These are phyloP conservation scores for Hetaerina titia DNA, from an alignment of 2,888 invertebrate genomes.

Conservation along the genomic window DNA sequence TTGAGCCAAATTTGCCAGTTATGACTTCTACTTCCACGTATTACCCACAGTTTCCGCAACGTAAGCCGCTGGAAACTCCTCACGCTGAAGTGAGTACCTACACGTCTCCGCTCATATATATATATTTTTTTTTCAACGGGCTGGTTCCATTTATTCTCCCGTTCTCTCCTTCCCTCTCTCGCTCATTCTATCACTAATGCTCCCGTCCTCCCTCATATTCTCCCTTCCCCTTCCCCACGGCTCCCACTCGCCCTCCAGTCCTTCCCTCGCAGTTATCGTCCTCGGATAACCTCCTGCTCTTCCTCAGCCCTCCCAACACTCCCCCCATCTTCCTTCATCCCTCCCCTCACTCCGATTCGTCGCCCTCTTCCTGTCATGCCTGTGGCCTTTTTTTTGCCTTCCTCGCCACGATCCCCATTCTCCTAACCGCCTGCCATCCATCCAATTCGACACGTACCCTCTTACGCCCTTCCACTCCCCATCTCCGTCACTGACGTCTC, in stretches of 20 bases:
- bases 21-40: slow-evolving; percentile 1
- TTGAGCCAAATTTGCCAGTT: slow-evolving; percentile 14
- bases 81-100: neutral
- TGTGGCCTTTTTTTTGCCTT: slow-evolving; percentile 4
- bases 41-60: neutral
- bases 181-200: neutral
- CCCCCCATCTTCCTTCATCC: neutral
- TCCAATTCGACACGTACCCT: slow-evolving; percentile 63
- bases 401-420: slow-evolving; percentile 45
- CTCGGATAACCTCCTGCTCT: neutral
- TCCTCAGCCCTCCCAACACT: neutral
- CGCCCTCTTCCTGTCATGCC: slow-evolving; percentile 33
- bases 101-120: neutral
- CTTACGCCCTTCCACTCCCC: neutral
- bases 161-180: neutral
- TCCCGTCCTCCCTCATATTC: no score
- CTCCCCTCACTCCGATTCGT: neutral
- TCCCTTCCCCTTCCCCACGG: no score
- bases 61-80: slow-evolving; percentile 20
- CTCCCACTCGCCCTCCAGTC: neutral
- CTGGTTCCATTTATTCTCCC: neutral
- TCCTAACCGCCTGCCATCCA: slow-evolving; percentile 60
- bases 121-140: neutral
- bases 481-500: neutral
- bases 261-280: neutral